Evolutionary conservation across 2,113 vertebrate species (phyloP).

Genomic region (Danionella cerebrum): DNA sequence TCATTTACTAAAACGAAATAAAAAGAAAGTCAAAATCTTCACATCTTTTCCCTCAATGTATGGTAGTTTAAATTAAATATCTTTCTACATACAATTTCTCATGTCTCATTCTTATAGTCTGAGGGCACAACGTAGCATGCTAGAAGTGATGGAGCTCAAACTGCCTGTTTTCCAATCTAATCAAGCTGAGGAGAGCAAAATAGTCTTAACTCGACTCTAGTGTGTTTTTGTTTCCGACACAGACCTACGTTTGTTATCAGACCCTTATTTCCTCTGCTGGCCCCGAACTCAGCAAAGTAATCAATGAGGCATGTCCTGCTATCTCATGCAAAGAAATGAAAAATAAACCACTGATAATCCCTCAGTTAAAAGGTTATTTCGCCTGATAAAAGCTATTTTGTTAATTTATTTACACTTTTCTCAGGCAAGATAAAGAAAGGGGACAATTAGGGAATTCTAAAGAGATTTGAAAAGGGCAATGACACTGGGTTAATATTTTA

Average conservation of each 20-base stretch:
- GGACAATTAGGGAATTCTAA: slow-evolving; percentile 99
- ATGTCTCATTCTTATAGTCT: background rate
- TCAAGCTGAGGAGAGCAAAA: slow-evolving; percentile 12
- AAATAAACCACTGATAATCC: slow-evolving; percentile 99
- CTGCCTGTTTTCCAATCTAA: background rate
- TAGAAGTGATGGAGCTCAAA: slow-evolving; percentile 6
- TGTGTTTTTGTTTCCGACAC: slow-evolving; percentile 40
- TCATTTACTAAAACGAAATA: too few relatives aligned
- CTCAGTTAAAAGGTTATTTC: slow-evolving; percentile 99
- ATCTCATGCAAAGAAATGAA: slow-evolving; percentile 97
- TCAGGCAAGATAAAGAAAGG: slow-evolving; percentile 95
- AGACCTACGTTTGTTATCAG: slow-evolving; percentile 74
- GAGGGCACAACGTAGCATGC: background rate
- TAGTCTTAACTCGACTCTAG: background rate
- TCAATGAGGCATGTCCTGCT: slow-evolving; percentile 98
- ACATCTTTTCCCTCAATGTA: background rate
- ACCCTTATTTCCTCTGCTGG: slow-evolving; percentile 94
- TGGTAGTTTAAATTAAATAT: background rate
- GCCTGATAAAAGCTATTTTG: slow-evolving; percentile 99
- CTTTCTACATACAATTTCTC: background rate
- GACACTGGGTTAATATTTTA: slow-evolving; percentile 96
- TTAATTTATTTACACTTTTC: slow-evolving; percentile 99
- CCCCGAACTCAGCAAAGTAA: slow-evolving; percentile 96
- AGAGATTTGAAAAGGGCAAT: slow-evolving; percentile 99
- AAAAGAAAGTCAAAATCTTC: too few relatives aligned